Conservation (phyloP, 2,888 invertebrate genomes). For the Drosophila algonquin region DNA sequence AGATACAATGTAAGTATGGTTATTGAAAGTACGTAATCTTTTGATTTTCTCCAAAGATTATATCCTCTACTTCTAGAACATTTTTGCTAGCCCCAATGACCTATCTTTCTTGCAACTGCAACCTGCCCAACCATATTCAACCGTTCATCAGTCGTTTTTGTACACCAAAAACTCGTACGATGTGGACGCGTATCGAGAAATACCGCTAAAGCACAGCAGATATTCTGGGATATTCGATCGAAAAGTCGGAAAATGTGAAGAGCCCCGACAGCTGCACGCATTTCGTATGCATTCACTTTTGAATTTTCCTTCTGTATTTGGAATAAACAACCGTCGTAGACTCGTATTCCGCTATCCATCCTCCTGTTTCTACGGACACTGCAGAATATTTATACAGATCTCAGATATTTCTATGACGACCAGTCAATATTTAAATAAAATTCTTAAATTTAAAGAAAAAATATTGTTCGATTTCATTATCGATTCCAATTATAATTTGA, state of each 20-base stretch:
- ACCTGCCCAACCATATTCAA: background rate
- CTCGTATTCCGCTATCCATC: background rate
- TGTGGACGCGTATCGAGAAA: background rate
- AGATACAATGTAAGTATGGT: too few species aligned
- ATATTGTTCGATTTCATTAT: too few species aligned
- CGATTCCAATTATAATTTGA: too few species aligned
- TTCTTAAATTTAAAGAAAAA: too few species aligned
- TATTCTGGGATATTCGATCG: background rate
- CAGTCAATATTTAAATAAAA: too few species aligned
- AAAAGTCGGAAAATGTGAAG: constrained; percentile 1
- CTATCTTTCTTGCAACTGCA: background rate
- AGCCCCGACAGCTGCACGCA: constrained; percentile 7
- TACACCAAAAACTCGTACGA: background rate
- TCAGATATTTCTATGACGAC: too few species aligned
- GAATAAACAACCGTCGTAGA: background rate
- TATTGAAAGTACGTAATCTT: too few species aligned
- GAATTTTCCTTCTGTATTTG: background rate
- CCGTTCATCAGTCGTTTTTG: constrained; percentile 2
- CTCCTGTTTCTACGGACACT: background rate
- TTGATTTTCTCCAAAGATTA: too few species aligned
- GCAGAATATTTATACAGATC: too few species aligned
- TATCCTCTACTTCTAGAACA: background rate
- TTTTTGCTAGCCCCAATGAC: background rate
- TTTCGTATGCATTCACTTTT: background rate
- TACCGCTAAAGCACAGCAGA: constrained; percentile 5